Evolutionary conservation across 2,888 invertebrate species (phyloP), one percentile per base, ranked within the genome.

Genomic region (Dynastes hyllus): DNA sequence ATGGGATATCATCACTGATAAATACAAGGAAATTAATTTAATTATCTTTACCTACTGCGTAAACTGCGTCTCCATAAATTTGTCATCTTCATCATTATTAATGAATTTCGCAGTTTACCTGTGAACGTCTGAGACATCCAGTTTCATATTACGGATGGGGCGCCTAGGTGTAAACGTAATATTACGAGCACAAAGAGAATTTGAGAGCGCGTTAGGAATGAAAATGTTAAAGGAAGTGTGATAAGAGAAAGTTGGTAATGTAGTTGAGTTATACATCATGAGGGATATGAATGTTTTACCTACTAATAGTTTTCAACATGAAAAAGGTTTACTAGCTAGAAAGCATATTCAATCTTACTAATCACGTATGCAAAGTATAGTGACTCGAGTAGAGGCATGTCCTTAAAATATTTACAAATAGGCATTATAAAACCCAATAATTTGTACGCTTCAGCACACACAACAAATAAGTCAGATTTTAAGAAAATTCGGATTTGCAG

Each of bases 1-100:
- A 67, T 67, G 37, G 66, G 22, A 45, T 67, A 50, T 67, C 40
- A 45, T 45, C 66, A n/a, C 22, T 67, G 22, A 37, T 40, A 67
- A 67, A 67, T 67, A 67, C 66, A 67, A 67, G 66, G 45, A 67
- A 67, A 67, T 67, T 67, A 50, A 67, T 67, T 67, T 67, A 67
- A 67, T 67, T 67, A 45, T 67, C 40, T 67, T 16, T 67, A n/a
- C 66, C 66, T 45, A 1, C 16, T 40, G 16, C 16, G 66, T 45
- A 45, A 40, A 45, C 37, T 45, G 22, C 37, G 16, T 40, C n/a
- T 37, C 22, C 45, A 13, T 45, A 45, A 45, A 40, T 67, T 67
- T 67, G 66, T 40, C 45, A 67, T 16, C 66, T 13, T 40, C n/a
- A 40, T 66, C 66, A 66, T 66, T 40, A 66, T 66, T 66, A 66